Conservation (phyloP, 2,888 invertebrate species). For the Machimus atricapillus region DNA sequence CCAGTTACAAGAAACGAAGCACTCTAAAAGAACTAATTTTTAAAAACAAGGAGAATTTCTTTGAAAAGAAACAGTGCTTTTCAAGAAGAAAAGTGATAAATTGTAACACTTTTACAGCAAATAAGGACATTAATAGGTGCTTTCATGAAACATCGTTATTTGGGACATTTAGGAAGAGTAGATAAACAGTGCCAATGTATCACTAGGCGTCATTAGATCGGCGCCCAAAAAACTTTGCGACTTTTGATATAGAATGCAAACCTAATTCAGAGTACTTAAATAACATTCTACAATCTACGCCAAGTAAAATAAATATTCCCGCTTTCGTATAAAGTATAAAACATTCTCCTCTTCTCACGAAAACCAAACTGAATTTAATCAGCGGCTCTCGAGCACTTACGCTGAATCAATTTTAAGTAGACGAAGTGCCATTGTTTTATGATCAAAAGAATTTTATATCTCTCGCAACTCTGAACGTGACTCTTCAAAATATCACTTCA, state of each 20-base stretch:
- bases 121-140: not conserved
- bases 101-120: not conserved
- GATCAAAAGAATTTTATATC: not conserved
- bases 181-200: not conserved
- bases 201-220: not conserved
- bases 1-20: not conserved
- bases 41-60: not conserved
- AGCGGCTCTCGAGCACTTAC: not conserved
- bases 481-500: not conserved
- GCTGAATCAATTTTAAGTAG: not conserved
- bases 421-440: not conserved
- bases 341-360: not conserved
- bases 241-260: not conserved
- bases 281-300: not conserved
- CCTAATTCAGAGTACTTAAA: not conserved
- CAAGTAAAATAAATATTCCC: not conserved
- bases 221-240: not conserved
- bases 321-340: too few relatives aligned
- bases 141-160: not conserved
- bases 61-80: not conserved
- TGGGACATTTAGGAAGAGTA: not conserved
- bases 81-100: not conserved
- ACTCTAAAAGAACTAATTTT: not conserved
- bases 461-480: not conserved
- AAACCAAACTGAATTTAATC: not conserved